These are phyloP conservation scores for Pseudorectes ferrugineus DNA, from an alignment of 2,113 vertebrate genomes.

Conservation along the genomic window DNA sequence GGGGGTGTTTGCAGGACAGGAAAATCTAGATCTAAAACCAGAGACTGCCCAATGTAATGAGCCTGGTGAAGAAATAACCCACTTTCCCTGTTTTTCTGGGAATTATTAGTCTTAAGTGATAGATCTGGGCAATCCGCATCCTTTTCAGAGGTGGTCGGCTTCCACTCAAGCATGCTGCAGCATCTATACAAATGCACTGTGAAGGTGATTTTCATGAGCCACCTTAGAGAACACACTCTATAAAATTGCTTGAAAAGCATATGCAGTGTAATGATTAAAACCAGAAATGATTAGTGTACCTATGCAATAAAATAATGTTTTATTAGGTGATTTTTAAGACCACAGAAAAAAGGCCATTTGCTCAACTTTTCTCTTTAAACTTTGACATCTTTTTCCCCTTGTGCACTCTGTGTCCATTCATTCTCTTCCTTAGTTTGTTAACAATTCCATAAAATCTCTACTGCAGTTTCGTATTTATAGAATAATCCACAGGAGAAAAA, in stretches of 20 bases:
- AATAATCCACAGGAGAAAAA: constrained; percentile 5
- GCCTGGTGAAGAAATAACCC: neutral
- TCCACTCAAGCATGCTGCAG: neutral
- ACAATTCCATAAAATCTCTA: neutral
- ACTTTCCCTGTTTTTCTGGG: neutral
- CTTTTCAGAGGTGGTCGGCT: neutral
- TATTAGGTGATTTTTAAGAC: constrained; percentile 17
- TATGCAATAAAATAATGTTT: neutral
- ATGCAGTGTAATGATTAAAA: neutral
- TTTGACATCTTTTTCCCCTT: neutral
- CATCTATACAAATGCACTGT: constrained; percentile 8
- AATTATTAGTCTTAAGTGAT: neutral
- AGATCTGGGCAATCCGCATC: neutral
- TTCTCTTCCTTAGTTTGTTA: neutral
- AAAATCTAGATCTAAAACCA: neutral
- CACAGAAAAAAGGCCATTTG: neutral
- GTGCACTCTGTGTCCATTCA: neutral
- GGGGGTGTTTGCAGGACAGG: neutral
- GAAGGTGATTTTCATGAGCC: constrained; percentile 37
- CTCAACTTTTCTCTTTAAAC: neutral
- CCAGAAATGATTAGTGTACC: neutral
- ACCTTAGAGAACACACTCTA: neutral
- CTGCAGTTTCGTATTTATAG: neutral
- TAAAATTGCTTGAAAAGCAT: neutral
- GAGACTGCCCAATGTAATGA: neutral